phyloP scores from a whole-genome alignment of 2,888 invertebrate species.

The Erpobdella octoculata region DNA sequence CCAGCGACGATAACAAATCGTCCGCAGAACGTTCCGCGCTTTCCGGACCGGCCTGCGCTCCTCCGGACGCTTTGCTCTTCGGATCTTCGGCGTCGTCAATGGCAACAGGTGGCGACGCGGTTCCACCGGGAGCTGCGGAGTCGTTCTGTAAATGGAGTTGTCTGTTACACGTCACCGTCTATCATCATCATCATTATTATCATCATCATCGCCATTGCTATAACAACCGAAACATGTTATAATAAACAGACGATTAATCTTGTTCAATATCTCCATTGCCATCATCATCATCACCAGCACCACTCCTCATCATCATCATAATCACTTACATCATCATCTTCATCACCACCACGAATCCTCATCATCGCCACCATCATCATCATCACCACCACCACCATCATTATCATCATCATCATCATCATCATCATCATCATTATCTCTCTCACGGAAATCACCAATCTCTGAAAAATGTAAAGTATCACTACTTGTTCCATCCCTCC shows the following conservation, averaged over 20 bases:
- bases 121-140: not conserved
- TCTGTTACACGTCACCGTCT: not conserved
- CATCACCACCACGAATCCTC: not conserved
- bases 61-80: no score
- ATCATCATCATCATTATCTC: not conserved
- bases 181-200: not conserved
- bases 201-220: conserved; percentile 12
- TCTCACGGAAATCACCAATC: no score
- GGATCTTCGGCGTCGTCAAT: no score
- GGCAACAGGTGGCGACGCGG: not conserved
- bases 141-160: not conserved
- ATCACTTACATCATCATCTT: conserved; percentile 2
- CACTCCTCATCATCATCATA: not conserved
- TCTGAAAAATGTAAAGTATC: no score
- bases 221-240: no score
- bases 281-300: conserved; percentile 14
- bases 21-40: no score
- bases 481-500: no score
- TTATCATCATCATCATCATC: not conserved
- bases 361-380: not conserved
- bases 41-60: no score
- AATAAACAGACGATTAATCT: no score
- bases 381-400: conserved; percentile 6
- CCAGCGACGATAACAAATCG: not conserved
- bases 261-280: not conserved